A percentile compares a stretch with the other conserved stretches of the same genome.
These are phyloP conservation scores for Apteryx owenii DNA, from an alignment of 2,113 vertebrate genomes.

Conservation along the genomic window DNA sequence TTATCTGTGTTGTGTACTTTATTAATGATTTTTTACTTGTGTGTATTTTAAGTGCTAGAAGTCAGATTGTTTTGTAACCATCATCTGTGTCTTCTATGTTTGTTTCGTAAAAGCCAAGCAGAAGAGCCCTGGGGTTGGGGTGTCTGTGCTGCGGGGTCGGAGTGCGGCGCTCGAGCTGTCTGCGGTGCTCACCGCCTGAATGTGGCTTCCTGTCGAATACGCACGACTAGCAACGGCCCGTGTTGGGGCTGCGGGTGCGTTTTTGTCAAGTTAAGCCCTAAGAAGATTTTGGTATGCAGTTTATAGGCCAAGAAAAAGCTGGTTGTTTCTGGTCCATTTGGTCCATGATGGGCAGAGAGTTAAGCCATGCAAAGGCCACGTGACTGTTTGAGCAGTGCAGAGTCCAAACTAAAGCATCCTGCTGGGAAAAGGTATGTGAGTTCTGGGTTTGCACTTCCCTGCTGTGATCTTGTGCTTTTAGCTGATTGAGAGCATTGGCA, in stretches of 20 bases:
- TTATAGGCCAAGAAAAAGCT: neutral
- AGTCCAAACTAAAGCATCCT: neutral
- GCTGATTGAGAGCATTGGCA: neutral
- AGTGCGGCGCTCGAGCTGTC: too few species aligned
- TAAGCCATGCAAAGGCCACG: neutral
- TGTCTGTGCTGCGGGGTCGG: too few species aligned
- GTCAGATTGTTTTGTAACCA: neutral
- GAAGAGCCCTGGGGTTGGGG: neutral
- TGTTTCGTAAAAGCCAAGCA: neutral
- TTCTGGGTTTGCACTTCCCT: neutral
- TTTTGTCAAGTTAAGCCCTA: neutral
- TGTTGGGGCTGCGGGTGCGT: too few species aligned
- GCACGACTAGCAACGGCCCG: too few species aligned
- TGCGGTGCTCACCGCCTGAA: too few species aligned
- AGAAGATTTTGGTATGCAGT: neutral
- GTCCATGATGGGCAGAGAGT: neutral
- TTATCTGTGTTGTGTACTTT: neutral
- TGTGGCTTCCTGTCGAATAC: too few species aligned
- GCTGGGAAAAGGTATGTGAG: neutral
- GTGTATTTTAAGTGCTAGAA: too few species aligned
- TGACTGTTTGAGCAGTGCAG: neutral
- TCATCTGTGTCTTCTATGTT: neutral
- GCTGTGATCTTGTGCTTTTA: neutral
- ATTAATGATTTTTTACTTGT: too few species aligned
- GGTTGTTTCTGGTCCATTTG: neutral